These are phyloP conservation scores for Xiphias gladius DNA, from an alignment of 2,113 vertebrate genomes.

Conservation along the genomic window DNA sequence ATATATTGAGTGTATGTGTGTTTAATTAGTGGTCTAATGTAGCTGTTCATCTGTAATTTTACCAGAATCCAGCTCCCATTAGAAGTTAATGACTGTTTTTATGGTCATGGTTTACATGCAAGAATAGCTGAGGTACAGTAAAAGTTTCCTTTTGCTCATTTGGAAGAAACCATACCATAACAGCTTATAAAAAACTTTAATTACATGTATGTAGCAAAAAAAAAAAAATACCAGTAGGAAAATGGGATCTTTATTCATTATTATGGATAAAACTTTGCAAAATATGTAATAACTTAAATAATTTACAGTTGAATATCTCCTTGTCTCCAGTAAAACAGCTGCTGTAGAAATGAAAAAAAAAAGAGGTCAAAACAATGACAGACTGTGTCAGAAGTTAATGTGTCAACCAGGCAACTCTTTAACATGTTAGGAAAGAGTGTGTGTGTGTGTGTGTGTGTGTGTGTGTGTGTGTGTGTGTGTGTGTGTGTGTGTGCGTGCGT, in stretches of 20 bases:
- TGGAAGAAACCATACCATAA: constrained; percentile 28
- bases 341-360: not conserved
- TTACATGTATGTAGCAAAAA: constrained; percentile 59
- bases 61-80: not conserved
- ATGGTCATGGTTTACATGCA: constrained; percentile 7
- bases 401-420: constrained; percentile 73
- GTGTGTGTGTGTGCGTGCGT: constrained; percentile 38
- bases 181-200: constrained; percentile 52
- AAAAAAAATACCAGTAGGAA: constrained; percentile 30
- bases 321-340: not conserved
- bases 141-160: constrained; percentile 58
- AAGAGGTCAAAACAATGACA: constrained; percentile 52
- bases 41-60: constrained; percentile 9
- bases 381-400: constrained; percentile 74
- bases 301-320: not conserved
- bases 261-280: not conserved
- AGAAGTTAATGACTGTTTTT: constrained; percentile 38
- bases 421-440: constrained; percentile 53
- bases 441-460: constrained; percentile 36
- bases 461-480: constrained; percentile 32
- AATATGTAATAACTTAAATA: not conserved
- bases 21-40: constrained; percentile 36
- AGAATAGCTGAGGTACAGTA: constrained; percentile 16
- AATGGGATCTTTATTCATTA: constrained; percentile 6
- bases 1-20: not conserved